phyloP scores from a whole-genome alignment of 1,140 invertebrate genomes.

The Vanessa tameamea region DNA sequence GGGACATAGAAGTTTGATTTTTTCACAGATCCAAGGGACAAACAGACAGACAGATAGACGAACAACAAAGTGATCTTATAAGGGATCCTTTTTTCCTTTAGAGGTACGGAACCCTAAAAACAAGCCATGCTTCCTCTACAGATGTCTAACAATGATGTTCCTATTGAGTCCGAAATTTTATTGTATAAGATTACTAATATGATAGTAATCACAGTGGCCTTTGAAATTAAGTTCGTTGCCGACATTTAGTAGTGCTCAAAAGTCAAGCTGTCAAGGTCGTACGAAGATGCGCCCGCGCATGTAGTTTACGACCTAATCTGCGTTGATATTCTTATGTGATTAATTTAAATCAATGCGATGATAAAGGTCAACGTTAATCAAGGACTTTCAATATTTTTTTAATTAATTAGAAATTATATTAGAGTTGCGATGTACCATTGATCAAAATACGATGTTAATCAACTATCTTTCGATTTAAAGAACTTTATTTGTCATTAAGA shows the following conservation, averaged over 20 bases:
- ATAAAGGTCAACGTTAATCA: neutral
- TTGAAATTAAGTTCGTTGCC: conserved; percentile 51
- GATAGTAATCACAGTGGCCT: conserved; percentile 58
- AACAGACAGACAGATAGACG: no score
- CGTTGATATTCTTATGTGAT: neutral
- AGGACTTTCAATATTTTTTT: no score
- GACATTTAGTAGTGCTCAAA: conserved; percentile 58
- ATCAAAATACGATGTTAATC: no score
- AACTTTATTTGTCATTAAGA: no score
- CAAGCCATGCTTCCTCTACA: neutral
- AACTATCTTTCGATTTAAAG: no score
- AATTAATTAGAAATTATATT: no score
- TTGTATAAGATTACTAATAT: conserved; percentile 56
- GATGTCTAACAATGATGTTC: conserved; percentile 26
- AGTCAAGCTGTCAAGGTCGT: conserved; percentile 68
- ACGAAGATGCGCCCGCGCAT: conserved; percentile 40
- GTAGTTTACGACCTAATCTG: conserved; percentile 1
- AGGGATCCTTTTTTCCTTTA: no score
- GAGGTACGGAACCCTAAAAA: no score
- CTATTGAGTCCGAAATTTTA: conserved; percentile 23
- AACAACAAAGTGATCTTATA: no score
- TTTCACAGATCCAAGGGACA: no score
- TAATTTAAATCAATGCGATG: conserved; percentile 5
- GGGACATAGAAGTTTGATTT: no score
- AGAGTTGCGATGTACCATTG: no score